Percentiles rank a stretch among this genome's conserved stretches.
phyloP scores from a whole-genome alignment of 2,113 vertebrate species.

The Perognathus longimembris region DNA sequence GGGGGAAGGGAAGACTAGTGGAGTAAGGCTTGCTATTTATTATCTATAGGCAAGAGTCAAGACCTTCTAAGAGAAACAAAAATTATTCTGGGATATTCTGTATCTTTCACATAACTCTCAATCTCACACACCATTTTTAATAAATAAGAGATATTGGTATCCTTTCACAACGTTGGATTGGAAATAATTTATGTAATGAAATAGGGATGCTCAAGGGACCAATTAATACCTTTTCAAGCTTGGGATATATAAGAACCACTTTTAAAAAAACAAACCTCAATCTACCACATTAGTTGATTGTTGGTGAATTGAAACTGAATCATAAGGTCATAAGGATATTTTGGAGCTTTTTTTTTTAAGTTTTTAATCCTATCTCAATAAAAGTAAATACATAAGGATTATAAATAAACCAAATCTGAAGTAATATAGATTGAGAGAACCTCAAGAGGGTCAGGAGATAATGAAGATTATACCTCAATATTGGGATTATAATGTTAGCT shows the following conservation, averaged over 20 bases:
- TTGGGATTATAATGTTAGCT: conserved; percentile 93
- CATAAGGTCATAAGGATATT: conserved; percentile 80
- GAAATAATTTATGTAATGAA: conserved; percentile 64
- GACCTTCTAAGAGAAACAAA: conserved; percentile 51
- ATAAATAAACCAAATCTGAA: conserved; percentile 89
- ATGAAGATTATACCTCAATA: conserved; percentile 92
- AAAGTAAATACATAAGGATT: conserved; percentile 91
- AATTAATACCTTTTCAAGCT: conserved; percentile 53
- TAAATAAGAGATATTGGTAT: background rate
- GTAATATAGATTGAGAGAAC: conserved; percentile 84
- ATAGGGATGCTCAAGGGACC: conserved; percentile 16
- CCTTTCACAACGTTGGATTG: background rate
- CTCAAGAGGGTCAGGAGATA: conserved; percentile 90
- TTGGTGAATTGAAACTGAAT: conserved; percentile 74
- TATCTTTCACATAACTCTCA: background rate
- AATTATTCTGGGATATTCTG: background rate
- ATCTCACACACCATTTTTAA: background rate
- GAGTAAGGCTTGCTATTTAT: conserved; percentile 48
- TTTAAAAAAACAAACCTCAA: conserved; percentile 47
- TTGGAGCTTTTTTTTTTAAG: conserved; percentile 61
- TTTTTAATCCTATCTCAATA: conserved; percentile 89
- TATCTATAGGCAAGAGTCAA: conserved; percentile 53
- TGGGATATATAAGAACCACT: conserved; percentile 28
- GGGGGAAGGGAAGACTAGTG: background rate
- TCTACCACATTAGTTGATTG: conserved; percentile 74